Evolutionary conservation across 2,888 invertebrate species (phyloP), one percentile per base, ranked within the genome.

Genomic region (Lepidochrysops patricia): DNA sequence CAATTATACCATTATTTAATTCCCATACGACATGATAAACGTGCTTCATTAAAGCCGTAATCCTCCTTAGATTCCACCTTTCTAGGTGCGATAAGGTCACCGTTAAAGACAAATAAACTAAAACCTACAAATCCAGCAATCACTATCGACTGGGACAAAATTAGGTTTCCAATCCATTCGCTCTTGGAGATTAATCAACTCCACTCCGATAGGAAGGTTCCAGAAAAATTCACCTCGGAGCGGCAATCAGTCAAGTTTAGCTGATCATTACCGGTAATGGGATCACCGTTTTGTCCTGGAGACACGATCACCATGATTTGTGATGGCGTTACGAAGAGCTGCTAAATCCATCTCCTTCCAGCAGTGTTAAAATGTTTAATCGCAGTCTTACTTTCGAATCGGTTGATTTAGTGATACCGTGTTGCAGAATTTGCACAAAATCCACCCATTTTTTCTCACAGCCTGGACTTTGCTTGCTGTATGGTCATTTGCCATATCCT

Each of bases 181-280:
- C 48, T 26, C 57, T 43, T 43, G 25, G 48, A 61, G 57, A 67
- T 69, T 66, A 66, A 68, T 66, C 73, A 72, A 69, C 72, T 71
- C 73, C 75, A 63, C 61, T 79, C 76, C 79, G 81, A 81, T 81
- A 79, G 77, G 76, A 76, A 72, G 68, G 9, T 12, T 68, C 70
- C 77, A 69, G 79, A 80, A 81, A 83, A 82, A 84, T 79, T 79
- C 77, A 74, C 72, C 77, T 75, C 72, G 72, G 71, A 74, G 71
- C 75, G 71, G 83, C 80, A 79, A 84, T 84, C 82, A 79, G 82
- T 83, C 84, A 84, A 82, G 82, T 82, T 83, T 78, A 82, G 80
- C 81, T 76, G 70, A 76, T 72, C 77, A 83, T 84, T 84, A 84
- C 52, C 79, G 56, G 79, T 83, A 83, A 84, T 84, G 79, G 77